Evolutionary conservation across 2,797 vertebrate species (phyloP).

Genomic region (Platalea minor): DNA sequence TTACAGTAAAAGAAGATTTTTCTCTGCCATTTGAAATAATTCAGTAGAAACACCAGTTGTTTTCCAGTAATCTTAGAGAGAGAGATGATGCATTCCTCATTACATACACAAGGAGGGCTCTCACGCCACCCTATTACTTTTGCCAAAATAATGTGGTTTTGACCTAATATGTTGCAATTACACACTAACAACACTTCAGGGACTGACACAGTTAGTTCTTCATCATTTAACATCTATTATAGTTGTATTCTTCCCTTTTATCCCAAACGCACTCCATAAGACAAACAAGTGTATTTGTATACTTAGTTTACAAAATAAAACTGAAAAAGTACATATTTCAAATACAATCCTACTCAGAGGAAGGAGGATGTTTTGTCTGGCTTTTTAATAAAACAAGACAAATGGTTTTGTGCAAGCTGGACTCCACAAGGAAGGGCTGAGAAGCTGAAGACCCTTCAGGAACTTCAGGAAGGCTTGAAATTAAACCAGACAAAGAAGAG

Average conservation of each 20-base stretch:
- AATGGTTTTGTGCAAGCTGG: neutral
- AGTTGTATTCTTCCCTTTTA: neutral
- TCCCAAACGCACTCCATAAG: neutral
- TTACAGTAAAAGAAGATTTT: neutral
- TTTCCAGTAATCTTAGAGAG: neutral
- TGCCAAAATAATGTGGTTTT: neutral
- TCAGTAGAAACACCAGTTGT: neutral
- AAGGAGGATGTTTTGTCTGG: neutral
- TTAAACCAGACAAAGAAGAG: neutral
- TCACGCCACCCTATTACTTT: neutral
- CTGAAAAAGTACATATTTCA: neutral
- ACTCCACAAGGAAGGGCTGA: neutral
- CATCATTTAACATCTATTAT: neutral
- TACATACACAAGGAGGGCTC: neutral
- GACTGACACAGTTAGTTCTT: neutral
- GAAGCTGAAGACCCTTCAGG: neutral
- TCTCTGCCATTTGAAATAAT: neutral
- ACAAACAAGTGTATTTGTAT: neutral
- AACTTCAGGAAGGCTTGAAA: neutral
- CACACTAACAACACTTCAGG: neutral
- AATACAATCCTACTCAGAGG: neutral
- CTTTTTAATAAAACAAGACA: neutral
- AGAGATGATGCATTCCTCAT: neutral
- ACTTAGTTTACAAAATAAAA: neutral
- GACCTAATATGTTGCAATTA: neutral